Conservation (phyloP, 2,888 invertebrate species). For the Dynastes hyllus region DNA sequence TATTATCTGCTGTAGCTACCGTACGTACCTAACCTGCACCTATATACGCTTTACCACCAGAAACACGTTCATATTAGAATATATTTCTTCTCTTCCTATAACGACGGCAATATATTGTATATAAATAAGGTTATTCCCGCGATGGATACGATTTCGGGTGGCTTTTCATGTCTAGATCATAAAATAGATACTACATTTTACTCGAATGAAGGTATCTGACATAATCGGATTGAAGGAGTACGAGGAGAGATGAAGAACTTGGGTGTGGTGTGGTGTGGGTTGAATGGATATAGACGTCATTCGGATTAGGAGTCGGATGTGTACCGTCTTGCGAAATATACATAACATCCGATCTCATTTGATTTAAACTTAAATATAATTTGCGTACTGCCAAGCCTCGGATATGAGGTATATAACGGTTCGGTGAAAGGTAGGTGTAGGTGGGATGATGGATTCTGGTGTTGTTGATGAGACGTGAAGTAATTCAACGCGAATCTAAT, state of each 20-base stretch:
- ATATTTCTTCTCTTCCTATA: conserved; percentile 15
- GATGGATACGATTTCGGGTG: conserved; percentile 61
- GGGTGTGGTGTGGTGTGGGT: not conserved
- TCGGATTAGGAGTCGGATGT: conserved; percentile 54
- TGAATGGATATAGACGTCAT: conserved; percentile 44
- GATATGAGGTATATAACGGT: too few species aligned
- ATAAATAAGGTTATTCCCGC: conserved; percentile 57
- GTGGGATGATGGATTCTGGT: too few species aligned
- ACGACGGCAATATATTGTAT: conserved; percentile 52
- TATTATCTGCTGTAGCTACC: conserved; percentile 22
- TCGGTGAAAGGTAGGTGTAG: too few species aligned
- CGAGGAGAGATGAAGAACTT: not conserved
- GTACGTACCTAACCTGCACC: not conserved
- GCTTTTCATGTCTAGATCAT: conserved; percentile 61
- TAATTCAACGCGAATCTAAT: too few species aligned
- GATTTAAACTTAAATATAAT: conserved; percentile 53
- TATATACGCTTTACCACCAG: conserved; percentile 4
- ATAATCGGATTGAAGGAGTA: conserved; percentile 59
- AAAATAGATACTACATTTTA: conserved; percentile 61
- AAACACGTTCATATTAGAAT: conserved; percentile 10
- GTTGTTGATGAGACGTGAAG: too few species aligned
- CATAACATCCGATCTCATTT: conserved; percentile 46
- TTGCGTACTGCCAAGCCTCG: conserved; percentile 23
- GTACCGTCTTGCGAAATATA: conserved; percentile 10
- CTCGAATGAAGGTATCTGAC: conserved; percentile 59